A percentile compares a stretch with the other conserved stretches of the same genome.
These are phyloP conservation scores for Hylaea fasciaria DNA, from an alignment of 2,888 invertebrate genomes.

Conservation along the genomic window DNA sequence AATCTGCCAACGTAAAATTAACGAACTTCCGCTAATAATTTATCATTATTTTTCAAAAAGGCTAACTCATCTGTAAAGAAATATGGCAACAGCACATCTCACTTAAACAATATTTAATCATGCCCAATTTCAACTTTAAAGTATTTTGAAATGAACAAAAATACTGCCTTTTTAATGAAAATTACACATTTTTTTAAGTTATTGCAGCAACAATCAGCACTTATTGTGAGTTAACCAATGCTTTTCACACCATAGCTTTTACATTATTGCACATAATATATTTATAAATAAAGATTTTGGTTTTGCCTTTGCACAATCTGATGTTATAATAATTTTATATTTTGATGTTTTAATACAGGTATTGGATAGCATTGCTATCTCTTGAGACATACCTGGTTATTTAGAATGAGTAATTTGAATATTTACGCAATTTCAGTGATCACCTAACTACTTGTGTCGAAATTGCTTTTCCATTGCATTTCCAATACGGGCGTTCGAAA, in stretches of 20 bases:
- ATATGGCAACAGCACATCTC: slow-evolving; percentile 11
- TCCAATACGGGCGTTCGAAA: too few species aligned
- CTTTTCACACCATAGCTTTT: slow-evolving; percentile 28
- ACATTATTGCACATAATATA: slow-evolving; percentile 19
- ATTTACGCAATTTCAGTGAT: too few species aligned
- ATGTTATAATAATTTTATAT: not conserved
- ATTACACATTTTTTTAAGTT: slow-evolving; percentile 16
- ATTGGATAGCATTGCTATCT: too few species aligned
- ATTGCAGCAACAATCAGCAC: slow-evolving; percentile 16
- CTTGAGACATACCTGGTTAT: too few species aligned
- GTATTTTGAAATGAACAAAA: slow-evolving; percentile 14
- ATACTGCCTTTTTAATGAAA: slow-evolving; percentile 16
- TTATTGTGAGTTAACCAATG: slow-evolving; percentile 17
- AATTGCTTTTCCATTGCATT: too few species aligned
- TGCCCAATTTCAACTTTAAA: slow-evolving; percentile 1
- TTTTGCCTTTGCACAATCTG: slow-evolving; percentile 26
- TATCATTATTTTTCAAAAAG: too few species aligned
- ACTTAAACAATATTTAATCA: slow-evolving; percentile 1
- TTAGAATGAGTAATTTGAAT: too few species aligned
- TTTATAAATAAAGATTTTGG: not conserved
- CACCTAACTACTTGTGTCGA: too few species aligned
- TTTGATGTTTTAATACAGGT: not conserved
- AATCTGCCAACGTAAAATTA: too few species aligned
- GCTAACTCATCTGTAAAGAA: not conserved
- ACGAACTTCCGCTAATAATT: too few species aligned